Percentiles rank a stretch among this genome's conserved stretches.
phyloP scores from a whole-genome alignment of 2,888 invertebrate species.

The Oligia fasciuncula region DNA sequence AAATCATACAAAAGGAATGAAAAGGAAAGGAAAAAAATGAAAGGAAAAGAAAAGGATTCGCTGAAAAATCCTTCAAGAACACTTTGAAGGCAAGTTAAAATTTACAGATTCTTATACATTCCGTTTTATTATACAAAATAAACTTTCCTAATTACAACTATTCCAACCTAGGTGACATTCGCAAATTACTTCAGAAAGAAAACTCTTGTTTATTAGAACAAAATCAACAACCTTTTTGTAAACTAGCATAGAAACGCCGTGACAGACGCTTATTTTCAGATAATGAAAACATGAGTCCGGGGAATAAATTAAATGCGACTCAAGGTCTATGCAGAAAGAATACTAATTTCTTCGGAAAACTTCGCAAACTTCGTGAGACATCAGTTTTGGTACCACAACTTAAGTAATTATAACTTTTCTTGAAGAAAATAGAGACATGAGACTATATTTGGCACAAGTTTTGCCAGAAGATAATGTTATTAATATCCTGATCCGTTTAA shows the following conservation, averaged over 20 bases:
- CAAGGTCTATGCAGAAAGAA: slow-evolving; percentile 32
- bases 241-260: slow-evolving; percentile 25
- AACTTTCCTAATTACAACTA: not conserved
- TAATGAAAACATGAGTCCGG: slow-evolving; percentile 40
- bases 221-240: slow-evolving; percentile 9
- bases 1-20: not conserved
- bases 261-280: slow-evolving; percentile 12
- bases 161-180: not conserved
- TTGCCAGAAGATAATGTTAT: slow-evolving; percentile 35
- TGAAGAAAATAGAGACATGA: slow-evolving; percentile 22
- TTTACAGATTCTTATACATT: no score
- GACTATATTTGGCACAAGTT: slow-evolving; percentile 34
- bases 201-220: not conserved
- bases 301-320: slow-evolving; percentile 44
- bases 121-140: not conserved
- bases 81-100: not conserved
- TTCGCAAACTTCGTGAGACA: slow-evolving; percentile 30
- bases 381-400: slow-evolving; percentile 36
- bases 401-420: slow-evolving; percentile 58
- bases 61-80: slow-evolving; percentile 5
- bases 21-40: no score
- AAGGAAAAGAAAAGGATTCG: not conserved
- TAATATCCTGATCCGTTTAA: slow-evolving; percentile 28
- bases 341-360: slow-evolving; percentile 53
- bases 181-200: not conserved